Evolutionary conservation across 2,797 vertebrate genomes (phyloP).

Genomic region (Menidia menidia): DNA sequence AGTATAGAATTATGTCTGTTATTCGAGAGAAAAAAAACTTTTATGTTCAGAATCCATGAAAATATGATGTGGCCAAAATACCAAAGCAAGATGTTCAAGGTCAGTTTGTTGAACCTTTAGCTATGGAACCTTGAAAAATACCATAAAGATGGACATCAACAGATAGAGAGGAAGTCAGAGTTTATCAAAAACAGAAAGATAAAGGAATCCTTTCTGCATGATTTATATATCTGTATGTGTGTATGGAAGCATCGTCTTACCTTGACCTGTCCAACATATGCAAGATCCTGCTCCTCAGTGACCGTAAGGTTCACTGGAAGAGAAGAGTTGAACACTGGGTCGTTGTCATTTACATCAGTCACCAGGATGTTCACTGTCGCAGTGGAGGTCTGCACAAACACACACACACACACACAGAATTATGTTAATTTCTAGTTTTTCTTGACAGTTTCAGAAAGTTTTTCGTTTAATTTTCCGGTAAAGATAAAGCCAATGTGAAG

Average conservation of each 20-base stretch:
- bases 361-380: slow-evolving; percentile 91
- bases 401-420: slow-evolving; percentile 28
- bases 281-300: slow-evolving; percentile 88
- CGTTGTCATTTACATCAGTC: slow-evolving; percentile 97
- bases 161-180: no score
- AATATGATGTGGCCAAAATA: slow-evolving; percentile 16
- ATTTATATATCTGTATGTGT: neutral
- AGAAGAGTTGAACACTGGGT: slow-evolving; percentile 89
- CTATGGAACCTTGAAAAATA: no score
- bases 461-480: no score
- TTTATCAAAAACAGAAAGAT: no score
- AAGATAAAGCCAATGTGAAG: no score
- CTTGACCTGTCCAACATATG: slow-evolving; percentile 93
- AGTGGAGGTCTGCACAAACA: slow-evolving; percentile 88
- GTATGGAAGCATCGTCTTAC: slow-evolving; percentile 75
- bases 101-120: slow-evolving; percentile 24
- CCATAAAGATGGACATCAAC: no score
- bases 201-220: neutral
- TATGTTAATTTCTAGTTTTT: neutral
- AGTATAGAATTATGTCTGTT: slow-evolving; percentile 16
- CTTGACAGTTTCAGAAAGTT: neutral
- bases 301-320: slow-evolving; percentile 92
- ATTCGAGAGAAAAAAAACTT: slow-evolving; percentile 16
- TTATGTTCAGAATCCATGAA: slow-evolving; percentile 30
- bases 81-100: no score